phyloP scores from a whole-genome alignment of 1,140 invertebrate genomes.

The Panagrolaimus sp. region DNA sequence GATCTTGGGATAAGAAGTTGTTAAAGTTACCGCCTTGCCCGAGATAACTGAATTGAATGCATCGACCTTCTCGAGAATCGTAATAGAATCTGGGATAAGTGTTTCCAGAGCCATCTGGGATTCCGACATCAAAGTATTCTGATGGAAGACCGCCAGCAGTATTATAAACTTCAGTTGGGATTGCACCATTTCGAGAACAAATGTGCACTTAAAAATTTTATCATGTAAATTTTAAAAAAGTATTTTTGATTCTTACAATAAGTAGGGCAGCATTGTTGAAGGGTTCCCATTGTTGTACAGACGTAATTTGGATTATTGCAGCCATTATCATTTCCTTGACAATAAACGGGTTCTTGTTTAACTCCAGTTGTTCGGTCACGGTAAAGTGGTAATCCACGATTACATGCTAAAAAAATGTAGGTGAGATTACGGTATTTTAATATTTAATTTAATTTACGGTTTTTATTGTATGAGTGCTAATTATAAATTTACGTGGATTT shows the following conservation, averaged over 20 bases:
- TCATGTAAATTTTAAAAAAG: conserved; percentile 16
- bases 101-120: conserved; percentile 53
- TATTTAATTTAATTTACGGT: not conserved
- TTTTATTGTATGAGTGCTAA: no score
- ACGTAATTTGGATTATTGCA: conserved; percentile 59
- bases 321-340: conserved; percentile 58
- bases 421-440: not conserved
- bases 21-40: conserved; percentile 59
- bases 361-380: conserved; percentile 56
- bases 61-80: conserved; percentile 55
- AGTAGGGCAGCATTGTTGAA: conserved; percentile 58
- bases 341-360: conserved; percentile 58
- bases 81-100: conserved; percentile 58
- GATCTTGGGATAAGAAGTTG: conserved; percentile 58
- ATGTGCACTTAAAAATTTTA: conserved; percentile 45
- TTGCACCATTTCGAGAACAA: conserved; percentile 57
- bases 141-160: conserved; percentile 56
- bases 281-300: conserved; percentile 56
- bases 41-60: conserved; percentile 57
- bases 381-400: conserved; percentile 57
- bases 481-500: no score
- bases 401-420: conserved; percentile 49
- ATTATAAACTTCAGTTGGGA: conserved; percentile 59
- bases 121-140: conserved; percentile 58
- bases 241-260: conserved; percentile 38